These are phyloP conservation scores for Chirona hameri DNA, from an alignment of 2,888 invertebrate species.

Conservation along the genomic window DNA sequence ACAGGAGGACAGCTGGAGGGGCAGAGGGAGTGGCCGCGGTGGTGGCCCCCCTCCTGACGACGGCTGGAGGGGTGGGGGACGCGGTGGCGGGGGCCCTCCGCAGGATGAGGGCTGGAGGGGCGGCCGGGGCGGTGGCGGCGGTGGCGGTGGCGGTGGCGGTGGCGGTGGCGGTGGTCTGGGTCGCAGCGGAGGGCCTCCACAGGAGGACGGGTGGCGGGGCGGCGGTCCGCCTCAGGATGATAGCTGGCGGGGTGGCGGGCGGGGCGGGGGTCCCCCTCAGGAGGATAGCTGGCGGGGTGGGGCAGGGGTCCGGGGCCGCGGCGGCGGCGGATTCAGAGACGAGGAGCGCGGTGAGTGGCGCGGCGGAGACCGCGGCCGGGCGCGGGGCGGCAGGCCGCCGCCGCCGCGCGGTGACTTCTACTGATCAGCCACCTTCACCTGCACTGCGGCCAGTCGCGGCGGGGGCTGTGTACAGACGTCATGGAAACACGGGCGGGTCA, in stretches of 20 bases:
- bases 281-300: not conserved
- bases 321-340: not conserved
- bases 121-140: not conserved
- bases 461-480: too few species aligned
- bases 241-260: not conserved
- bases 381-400: not conserved
- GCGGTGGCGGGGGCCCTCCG: conserved; percentile 31
- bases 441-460: too few species aligned
- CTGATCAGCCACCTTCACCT: not conserved
- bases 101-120: conserved; percentile 33
- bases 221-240: not conserved
- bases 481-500: too few species aligned
- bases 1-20: conserved; percentile 24
- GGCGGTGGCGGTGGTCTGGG: not conserved
- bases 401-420: not conserved
- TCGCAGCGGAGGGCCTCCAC: not conserved
- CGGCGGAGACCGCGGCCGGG: not conserved
- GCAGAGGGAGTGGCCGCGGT: conserved; percentile 7
- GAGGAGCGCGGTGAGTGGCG: conserved; percentile 5
- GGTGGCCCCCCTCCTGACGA: not conserved
- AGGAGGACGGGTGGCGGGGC: not conserved
- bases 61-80: conserved; percentile 13
- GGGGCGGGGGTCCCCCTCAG: not conserved
- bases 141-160: not conserved
- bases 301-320: not conserved